Evolutionary conservation across 64 coral and sea anemone genomes (phyloP), one percentile per base, ranked within the genome.

Genomic region (Actinia tenebrosa): DNA sequence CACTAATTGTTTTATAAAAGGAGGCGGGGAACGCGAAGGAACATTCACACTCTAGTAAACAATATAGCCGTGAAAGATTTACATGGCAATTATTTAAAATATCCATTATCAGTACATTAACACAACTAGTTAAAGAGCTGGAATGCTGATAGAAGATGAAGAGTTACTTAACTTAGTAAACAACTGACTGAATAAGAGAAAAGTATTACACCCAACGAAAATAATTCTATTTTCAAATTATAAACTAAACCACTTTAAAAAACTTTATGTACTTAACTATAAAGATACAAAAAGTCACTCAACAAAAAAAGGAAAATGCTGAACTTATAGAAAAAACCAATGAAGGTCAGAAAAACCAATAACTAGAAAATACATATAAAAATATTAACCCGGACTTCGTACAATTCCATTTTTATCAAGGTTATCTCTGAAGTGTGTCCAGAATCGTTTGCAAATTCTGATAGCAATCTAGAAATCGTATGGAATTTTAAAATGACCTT

Each of bases 401-500:
- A 37, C 25, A 27, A 42, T 14, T 75, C 25, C 16, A 37, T 64
- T 44, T 18, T 45, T 16, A 66, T 15, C 60, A 66, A 23, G 18
- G 8, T 46, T 22, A 46, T 86, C 45, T 46, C 64, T 16, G 16
- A 44, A 86, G 44, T 46, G 25, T 30, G 26, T 16, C 27, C 43
- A 53, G n/a, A 23, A 84, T 61, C n/a, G 44, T 64, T 64, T 18
- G 60, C 37, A 22, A 82, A 79, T 43, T 46, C 79, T 26, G 68
- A 23, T 81, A 83, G 53, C 30, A 50, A 83, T 68, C 71, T 78
- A 26, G 44, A 84, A 23, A 50, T 44, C 52, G 82, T 23, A 45
- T 45, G 56, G 45, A 45, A 78, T 78, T 54, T 77, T 26, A n/a
- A 82, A 46, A 89, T 75, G 75, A 84, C 68, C 44, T 55, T n/a